A percentile compares a stretch with the other conserved stretches of the same genome.
Conservation (phyloP, 2,797 vertebrate genomes). For the Dipus sagitta region DNA sequence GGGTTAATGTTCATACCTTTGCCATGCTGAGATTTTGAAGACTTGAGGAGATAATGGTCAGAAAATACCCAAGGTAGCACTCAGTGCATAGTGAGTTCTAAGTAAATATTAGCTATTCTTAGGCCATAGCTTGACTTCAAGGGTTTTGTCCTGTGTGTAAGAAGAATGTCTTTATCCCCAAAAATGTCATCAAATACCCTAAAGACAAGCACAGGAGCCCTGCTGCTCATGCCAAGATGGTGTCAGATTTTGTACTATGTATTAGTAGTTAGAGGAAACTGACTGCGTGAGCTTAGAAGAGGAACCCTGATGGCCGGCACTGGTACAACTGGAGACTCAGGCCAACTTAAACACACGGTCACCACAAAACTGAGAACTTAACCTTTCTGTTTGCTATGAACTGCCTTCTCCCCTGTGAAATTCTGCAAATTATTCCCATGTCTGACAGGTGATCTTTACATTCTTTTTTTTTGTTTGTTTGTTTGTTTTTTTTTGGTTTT, state of each 20-base stretch:
- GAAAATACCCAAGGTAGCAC: not conserved
- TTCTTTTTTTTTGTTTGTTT: too few species aligned
- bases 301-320: not conserved
- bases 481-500: too few species aligned
- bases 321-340: not conserved
- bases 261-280: conserved; percentile 13
- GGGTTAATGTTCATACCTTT: not conserved
- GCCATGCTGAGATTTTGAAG: not conserved
- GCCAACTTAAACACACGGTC: not conserved
- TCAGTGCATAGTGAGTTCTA: not conserved
- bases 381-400: not conserved
- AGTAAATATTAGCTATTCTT: not conserved
- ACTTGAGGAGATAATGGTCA: not conserved
- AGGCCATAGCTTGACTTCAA: not conserved
- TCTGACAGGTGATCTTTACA: conserved; percentile 55
- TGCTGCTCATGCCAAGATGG: not conserved
- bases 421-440: conserved; percentile 35
- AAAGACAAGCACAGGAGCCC: not conserved
- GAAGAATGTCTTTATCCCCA: not conserved
- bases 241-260: not conserved
- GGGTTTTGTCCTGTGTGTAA: not conserved
- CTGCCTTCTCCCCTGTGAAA: not conserved
- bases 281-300: not conserved
- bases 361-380: not conserved
- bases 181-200: not conserved